phyloP scores from a whole-genome alignment of 2,888 invertebrate genomes.

The Liopterus haemorrhoidalis region DNA sequence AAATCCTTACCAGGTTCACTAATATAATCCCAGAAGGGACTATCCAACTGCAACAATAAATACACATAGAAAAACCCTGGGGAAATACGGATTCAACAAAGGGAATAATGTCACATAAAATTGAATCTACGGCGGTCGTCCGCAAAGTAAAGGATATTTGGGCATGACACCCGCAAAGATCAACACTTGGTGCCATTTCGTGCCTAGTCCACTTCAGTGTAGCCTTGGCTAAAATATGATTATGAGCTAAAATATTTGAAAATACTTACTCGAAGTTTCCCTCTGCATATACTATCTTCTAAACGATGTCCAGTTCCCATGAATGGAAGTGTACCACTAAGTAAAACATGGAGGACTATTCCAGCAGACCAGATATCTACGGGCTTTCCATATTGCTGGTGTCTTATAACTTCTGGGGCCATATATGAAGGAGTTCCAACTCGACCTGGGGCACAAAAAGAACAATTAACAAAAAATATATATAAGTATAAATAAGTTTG shows the following conservation, averaged over 20 bases:
- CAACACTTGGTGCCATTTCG: no score
- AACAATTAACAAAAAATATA: slow-evolving; percentile 17
- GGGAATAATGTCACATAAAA: no score
- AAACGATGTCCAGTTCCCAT: slow-evolving; percentile 89
- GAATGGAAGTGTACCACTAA: slow-evolving; percentile 93
- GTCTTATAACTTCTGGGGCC: slow-evolving; percentile 94
- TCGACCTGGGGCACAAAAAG: slow-evolving; percentile 57
- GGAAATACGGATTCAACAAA: neutral
- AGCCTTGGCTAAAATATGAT: no score
- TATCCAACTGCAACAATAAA: slow-evolving; percentile 64
- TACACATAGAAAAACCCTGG: neutral
- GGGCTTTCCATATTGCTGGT: slow-evolving; percentile 85
- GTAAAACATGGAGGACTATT: slow-evolving; percentile 84
- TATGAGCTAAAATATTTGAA: no score
- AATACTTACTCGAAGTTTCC: slow-evolving; percentile 71
- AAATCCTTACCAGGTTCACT: slow-evolving; percentile 94
- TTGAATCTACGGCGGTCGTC: no score
- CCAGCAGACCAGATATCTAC: slow-evolving; percentile 99
- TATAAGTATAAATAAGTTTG: neutral
- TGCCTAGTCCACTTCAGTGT: no score
- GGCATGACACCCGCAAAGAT: no score
- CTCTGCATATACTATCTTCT: slow-evolving; percentile 85
- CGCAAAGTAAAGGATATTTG: no score
- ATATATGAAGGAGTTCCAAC: slow-evolving; percentile 96
- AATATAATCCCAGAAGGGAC: slow-evolving; percentile 85